Conservation (phyloP, 2,797 vertebrate species). For the Esox masquinongy region DNA sequence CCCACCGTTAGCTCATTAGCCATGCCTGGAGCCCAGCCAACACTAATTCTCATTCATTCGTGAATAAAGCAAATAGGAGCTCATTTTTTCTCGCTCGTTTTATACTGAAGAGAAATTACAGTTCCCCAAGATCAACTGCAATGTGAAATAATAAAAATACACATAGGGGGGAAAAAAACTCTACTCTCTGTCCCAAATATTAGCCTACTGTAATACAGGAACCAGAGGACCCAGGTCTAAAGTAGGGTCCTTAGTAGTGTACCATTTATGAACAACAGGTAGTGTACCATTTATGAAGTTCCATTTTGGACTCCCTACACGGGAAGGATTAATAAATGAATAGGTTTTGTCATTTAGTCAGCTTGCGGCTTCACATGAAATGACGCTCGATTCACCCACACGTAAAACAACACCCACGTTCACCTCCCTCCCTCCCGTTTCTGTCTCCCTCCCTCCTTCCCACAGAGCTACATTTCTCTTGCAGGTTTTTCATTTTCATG, state of each 20-base stretch:
- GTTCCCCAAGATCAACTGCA: constrained; percentile 28
- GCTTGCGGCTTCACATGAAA: constrained; percentile 46
- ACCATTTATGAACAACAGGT: background rate
- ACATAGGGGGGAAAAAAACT: constrained; percentile 18
- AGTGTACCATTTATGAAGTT: background rate
- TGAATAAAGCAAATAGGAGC: constrained; percentile 60
- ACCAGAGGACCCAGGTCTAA: background rate
- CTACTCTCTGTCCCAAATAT: constrained; percentile 10
- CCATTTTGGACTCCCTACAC: constrained; percentile 6
- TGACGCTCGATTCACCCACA: constrained; percentile 52
- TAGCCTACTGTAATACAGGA: background rate
- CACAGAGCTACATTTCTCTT: constrained; percentile 59
- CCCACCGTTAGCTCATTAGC: constrained; percentile 70
- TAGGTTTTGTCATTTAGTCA: constrained; percentile 51
- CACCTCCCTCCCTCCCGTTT: background rate
- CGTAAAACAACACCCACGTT: constrained; percentile 42
- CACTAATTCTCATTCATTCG: constrained; percentile 62
- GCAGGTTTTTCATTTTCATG: constrained; percentile 32
- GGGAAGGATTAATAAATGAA: constrained; percentile 59
- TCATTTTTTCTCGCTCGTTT: constrained; percentile 1
- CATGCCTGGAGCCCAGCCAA: constrained; percentile 65
- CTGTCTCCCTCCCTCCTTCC: constrained; percentile 29
- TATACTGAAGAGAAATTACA: constrained; percentile 32
- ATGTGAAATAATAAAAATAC: constrained; percentile 29
- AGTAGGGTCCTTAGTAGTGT: background rate